Evolutionary conservation across 2,113 vertebrate genomes (phyloP).

Genomic region (Tragulus kanchil): DNA sequence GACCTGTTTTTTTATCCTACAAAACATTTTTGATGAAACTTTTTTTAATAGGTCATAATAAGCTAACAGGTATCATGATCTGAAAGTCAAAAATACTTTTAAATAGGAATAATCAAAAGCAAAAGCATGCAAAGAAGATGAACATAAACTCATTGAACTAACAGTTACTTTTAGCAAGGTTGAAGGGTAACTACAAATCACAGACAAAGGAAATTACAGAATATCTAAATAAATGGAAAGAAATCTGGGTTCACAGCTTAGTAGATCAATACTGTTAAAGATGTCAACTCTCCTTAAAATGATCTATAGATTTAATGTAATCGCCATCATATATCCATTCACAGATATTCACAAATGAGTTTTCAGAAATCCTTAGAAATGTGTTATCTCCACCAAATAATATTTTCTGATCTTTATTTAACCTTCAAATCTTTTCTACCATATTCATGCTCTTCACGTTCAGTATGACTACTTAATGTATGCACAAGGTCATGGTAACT

Average conservation of each 20-base stretch:
- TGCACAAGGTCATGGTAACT: background rate
- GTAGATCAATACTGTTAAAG: background rate
- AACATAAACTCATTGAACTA: slow-evolving; percentile 6
- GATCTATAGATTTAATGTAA: slow-evolving; percentile 8
- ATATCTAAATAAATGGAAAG: background rate
- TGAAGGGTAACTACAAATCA: background rate
- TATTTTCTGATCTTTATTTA: background rate
- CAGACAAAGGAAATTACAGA: background rate
- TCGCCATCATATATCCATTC: background rate
- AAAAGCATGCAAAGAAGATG: background rate
- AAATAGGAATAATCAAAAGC: slow-evolving; percentile 28
- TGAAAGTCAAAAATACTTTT: slow-evolving; percentile 34
- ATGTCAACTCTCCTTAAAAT: background rate
- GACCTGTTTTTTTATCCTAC: background rate
- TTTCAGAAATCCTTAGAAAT: background rate
- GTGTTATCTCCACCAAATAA: background rate
- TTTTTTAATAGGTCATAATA: too few relatives aligned
- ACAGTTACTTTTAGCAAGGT: background rate
- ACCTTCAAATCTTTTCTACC: slow-evolving; percentile 14
- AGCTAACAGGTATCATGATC: background rate
- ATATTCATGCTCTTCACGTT: background rate
- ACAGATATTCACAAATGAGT: background rate
- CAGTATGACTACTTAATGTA: background rate
- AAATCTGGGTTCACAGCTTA: background rate
- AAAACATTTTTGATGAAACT: too few relatives aligned